phyloP scores from a whole-genome alignment of 2,797 vertebrate genomes.

The Limnodromus scolopaceus region DNA sequence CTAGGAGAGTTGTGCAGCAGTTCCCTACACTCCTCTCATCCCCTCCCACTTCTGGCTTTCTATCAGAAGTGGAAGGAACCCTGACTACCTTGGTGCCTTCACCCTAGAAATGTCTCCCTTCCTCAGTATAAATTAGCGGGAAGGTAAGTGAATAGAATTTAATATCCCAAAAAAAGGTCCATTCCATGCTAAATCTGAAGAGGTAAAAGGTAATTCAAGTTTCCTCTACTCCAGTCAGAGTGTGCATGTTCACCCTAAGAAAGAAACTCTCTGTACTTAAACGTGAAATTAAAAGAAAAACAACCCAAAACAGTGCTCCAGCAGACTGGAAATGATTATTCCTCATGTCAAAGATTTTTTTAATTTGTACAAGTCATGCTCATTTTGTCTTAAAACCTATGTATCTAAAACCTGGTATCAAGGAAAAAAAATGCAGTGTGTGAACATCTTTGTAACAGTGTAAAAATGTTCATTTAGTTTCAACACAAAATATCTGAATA shows the following conservation, averaged over 20 bases:
- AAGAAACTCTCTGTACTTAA: not conserved
- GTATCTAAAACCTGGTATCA: not conserved
- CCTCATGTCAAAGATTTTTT: not conserved
- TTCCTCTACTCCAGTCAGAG: not conserved
- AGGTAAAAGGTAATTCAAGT: not conserved
- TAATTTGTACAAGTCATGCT: not conserved
- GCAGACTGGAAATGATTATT: too few relatives aligned
- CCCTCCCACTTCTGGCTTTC: not conserved
- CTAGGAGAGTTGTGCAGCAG: not conserved
- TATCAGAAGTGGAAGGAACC: not conserved
- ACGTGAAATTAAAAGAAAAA: not conserved
- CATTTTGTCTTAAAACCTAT: not conserved
- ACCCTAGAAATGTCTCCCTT: not conserved
- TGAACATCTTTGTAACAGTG: accelerated
- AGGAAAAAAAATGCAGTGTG: not conserved
- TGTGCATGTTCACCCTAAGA: not conserved
- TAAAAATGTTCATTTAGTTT: not conserved
- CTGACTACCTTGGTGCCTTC: not conserved
- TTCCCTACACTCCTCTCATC: not conserved
- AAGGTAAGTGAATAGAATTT: not conserved
- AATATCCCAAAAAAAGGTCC: not conserved
- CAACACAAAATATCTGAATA: not conserved
- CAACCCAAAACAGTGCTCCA: too few relatives aligned
- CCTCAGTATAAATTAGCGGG: not conserved
- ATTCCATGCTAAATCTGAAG: not conserved